phyloP scores from a whole-genome alignment of 2,113 vertebrate genomes.

The Marmota flaviventris region DNA sequence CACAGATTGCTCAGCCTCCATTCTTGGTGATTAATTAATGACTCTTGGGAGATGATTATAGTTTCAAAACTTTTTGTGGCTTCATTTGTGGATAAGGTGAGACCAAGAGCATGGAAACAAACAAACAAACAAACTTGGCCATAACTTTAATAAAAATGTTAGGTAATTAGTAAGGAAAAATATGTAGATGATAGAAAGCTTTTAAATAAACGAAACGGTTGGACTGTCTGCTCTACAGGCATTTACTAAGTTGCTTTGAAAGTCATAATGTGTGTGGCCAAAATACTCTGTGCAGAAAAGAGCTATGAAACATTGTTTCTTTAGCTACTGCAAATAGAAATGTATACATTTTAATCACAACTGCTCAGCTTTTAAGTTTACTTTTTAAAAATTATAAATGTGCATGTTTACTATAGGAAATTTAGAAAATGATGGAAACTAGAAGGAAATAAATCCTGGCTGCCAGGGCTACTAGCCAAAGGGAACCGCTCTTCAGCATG shows the following conservation, averaged over 20 bases:
- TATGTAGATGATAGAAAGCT: not conserved
- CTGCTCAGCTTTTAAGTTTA: not conserved
- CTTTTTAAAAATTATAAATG: slow-evolving; percentile 18
- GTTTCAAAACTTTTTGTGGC: slow-evolving; percentile 43
- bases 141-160: slow-evolving; percentile 48
- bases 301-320: not conserved
- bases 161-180: not conserved
- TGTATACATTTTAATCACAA: not conserved
- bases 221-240: not conserved
- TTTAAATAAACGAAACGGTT: slow-evolving; percentile 37
- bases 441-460: slow-evolving; percentile 23
- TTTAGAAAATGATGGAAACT: slow-evolving; percentile 7
- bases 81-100: slow-evolving; percentile 62
- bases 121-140: not conserved
- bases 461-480: not conserved
- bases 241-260: not conserved
- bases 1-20: not conserved
- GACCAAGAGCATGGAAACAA: not conserved
- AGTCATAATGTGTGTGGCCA: not conserved
- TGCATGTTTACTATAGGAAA: not conserved
- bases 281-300: not conserved
- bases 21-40: not conserved
- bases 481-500: slow-evolving; percentile 10
- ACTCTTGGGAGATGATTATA: not conserved
- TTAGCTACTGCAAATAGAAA: not conserved